A percentile compares a stretch with the other conserved stretches of the same genome.
Conservation (phyloP, 1,140 invertebrate species). For the Eurosta solidaginis region DNA sequence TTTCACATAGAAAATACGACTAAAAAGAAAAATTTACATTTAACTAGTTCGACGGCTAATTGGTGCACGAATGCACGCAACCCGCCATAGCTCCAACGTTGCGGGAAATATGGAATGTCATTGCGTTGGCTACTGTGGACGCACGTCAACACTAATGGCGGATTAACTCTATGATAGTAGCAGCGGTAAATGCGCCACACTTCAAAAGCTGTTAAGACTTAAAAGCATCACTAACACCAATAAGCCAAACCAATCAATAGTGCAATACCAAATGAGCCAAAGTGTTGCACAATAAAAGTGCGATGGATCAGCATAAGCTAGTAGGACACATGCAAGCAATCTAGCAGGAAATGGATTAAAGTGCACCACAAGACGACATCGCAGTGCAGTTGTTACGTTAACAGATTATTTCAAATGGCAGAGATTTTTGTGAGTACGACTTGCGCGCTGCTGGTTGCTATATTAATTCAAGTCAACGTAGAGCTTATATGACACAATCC, state of each 20-base stretch:
- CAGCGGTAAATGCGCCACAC: constrained; percentile 11
- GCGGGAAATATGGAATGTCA: no score
- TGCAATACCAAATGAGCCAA: background rate
- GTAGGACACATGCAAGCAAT: background rate
- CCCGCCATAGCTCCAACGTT: no score
- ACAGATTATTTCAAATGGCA: background rate
- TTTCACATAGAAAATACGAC: background rate
- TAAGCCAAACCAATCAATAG: background rate
- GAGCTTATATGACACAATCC: background rate
- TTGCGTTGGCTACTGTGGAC: background rate
- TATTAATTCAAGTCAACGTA: background rate
- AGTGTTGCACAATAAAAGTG: background rate
- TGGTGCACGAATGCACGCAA: background rate
- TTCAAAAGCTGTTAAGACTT: constrained; percentile 22
- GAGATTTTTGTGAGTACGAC: background rate
- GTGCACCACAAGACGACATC: background rate
- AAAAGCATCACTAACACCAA: background rate
- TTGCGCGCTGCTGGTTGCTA: no score
- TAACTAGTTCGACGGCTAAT: background rate
- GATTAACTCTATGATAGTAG: background rate
- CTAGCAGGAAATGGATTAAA: background rate
- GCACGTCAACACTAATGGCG: background rate
- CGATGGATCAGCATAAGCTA: no score
- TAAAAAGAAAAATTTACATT: background rate
- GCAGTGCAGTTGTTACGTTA: background rate